Evolutionary conservation across 1,140 invertebrate species (phyloP), one percentile per base, ranked within the genome.

Genomic region (Pseudomyrmex concolor): DNA sequence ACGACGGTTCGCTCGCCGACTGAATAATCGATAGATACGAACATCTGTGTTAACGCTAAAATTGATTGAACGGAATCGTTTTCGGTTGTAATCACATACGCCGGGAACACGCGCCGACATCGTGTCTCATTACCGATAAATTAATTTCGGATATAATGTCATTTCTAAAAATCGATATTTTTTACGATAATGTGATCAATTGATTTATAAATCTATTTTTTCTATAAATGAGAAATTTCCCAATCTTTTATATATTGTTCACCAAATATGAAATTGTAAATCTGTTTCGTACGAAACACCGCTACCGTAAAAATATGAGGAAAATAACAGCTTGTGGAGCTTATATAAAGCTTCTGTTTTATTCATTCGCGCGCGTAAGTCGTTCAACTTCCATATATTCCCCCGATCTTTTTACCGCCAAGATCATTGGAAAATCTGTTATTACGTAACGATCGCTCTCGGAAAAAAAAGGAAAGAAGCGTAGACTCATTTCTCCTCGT

Each of bases 11-110:
- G 55, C 54, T 71, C 64, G 15, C 64, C 66, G 68, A 80, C 64
- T 80, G 76, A 80, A 78, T 78, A 78, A 80, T 80, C 66, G 76
- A 80, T 80, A 80, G 76, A 80, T 80, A 80, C 54, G 60, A 19
- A 80, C 66, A 66, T 80, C 76, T 80, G 66, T 71, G 54, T 71
- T 80, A 80, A 80, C 64, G 34, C 67, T 50, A 60, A 55, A 19
- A 71, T n/a, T 70, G 76, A 34, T 10, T 48, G 76, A 17, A 43
- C 54, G 76, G 34, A 78, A 70, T 70, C 8, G 54, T 80, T 80
- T 50, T 80, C 45, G 7, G 15, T 25, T 12, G 43, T 8, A 43
- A 57, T 59, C 13, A 19, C 15, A 19, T n/a, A 45, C 15, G n/a
- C n/a, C n/a, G 34, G 64, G 50, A 62, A 25, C 45, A 64, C 19